Evolutionary conservation across 2,113 vertebrate genomes (phyloP).

Genomic region (Urocolius indicus): DNA sequence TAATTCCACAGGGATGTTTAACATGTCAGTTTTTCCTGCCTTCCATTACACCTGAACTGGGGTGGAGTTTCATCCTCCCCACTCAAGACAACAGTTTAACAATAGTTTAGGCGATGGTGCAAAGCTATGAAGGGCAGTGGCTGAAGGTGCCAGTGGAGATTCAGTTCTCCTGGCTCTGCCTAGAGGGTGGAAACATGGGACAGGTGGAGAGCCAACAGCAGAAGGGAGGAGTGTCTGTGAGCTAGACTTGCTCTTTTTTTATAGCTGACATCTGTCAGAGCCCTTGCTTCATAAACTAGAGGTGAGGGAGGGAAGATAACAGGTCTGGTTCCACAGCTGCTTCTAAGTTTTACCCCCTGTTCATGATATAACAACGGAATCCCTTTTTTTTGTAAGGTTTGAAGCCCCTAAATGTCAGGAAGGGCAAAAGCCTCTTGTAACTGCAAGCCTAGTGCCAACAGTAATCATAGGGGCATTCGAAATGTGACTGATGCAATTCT

Average conservation of each 20-base stretch:
- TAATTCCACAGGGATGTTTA: neutral
- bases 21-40: neutral
- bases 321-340: neutral
- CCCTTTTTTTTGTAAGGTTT: neutral
- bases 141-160: neutral
- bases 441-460: neutral
- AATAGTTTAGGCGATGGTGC: neutral
- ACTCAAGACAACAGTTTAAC: neutral
- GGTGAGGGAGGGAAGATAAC: neutral
- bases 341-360: neutral
- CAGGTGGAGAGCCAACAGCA: neutral
- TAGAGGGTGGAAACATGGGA: neutral
- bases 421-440: neutral
- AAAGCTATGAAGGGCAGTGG: accelerated
- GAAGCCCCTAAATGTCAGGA: neutral
- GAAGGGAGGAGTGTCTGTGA: neutral
- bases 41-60: neutral
- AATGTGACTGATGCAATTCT: neutral
- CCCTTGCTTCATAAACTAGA: neutral
- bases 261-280: neutral
- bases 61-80: neutral
- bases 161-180: neutral
- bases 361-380: neutral
- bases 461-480: neutral
- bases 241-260: neutral